A percentile compares a stretch with the other conserved stretches of the same genome.
These are phyloP conservation scores for Hymenopus coronatus DNA, from an alignment of 2,888 invertebrate species.

Conservation along the genomic window DNA sequence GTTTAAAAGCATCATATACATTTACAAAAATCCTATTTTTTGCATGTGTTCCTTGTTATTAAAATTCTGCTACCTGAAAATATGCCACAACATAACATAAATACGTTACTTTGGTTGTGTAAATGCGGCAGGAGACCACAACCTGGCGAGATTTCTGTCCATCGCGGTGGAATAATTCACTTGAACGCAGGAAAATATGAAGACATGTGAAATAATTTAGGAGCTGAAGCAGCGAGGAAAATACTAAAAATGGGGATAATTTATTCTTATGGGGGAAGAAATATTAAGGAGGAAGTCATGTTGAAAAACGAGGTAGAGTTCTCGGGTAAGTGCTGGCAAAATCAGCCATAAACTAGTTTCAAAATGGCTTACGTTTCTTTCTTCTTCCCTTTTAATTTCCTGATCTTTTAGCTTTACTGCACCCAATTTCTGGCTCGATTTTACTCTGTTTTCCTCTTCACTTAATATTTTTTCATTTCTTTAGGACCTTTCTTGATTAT, in stretches of 20 bases:
- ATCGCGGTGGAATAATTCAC: neutral
- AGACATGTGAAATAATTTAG: neutral
- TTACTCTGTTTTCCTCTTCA: neutral
- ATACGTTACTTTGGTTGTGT: neutral
- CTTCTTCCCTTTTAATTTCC: neutral
- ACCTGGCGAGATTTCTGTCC: neutral
- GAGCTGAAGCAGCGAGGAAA: neutral
- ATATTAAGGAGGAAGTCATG: neutral
- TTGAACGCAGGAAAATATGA: neutral
- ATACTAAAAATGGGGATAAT: neutral
- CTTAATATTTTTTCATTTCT: neutral
- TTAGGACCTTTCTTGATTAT: neutral
- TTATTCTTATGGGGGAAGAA: neutral
- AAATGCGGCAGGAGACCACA: neutral
- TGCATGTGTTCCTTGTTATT: too few species aligned
- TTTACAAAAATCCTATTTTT: too few species aligned
- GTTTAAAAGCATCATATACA: too few species aligned
- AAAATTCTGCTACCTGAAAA: neutral
- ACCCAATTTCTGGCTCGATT: neutral
- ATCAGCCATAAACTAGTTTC: neutral
- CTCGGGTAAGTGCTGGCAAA: neutral
- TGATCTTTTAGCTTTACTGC: neutral
- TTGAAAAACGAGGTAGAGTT: neutral
- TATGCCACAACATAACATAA: neutral
- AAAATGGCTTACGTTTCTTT: neutral